Percentiles rank a stretch among this genome's conserved stretches.
phyloP scores from a whole-genome alignment of 1,140 invertebrate species.

The Sitophilus oryzae region DNA sequence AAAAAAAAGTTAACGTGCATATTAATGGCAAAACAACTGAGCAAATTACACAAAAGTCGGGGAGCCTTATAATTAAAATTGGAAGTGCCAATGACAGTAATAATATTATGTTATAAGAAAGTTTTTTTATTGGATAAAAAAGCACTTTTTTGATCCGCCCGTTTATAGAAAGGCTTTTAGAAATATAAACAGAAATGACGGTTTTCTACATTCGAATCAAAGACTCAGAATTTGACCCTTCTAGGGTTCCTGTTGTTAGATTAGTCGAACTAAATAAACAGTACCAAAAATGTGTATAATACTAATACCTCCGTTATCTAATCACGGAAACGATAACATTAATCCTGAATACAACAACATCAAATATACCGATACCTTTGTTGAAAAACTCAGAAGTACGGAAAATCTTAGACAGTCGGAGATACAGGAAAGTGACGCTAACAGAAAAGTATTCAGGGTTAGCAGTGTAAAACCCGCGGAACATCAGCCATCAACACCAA shows the following conservation, averaged over 20 bases:
- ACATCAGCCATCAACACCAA: slow-evolving; percentile 20
- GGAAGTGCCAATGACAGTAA: slow-evolving; percentile 14
- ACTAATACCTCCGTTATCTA: slow-evolving; percentile 35
- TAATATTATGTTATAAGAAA: slow-evolving; percentile 10
- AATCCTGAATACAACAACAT: slow-evolving; percentile 1
- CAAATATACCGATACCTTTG: neutral
- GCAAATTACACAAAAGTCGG: slow-evolving; percentile 28
- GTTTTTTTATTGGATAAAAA: slow-evolving; percentile 24
- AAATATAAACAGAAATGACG: slow-evolving; percentile 32
- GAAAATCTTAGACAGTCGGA: slow-evolving; percentile 14
- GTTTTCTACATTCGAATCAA: neutral
- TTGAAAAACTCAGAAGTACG: slow-evolving; percentile 9
- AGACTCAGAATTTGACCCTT: slow-evolving; percentile 39
- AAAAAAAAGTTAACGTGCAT: too few species aligned
- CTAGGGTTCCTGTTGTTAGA: slow-evolving; percentile 42
- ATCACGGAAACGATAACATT: slow-evolving; percentile 18
- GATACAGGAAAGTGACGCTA: slow-evolving; percentile 14
- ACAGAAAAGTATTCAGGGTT: slow-evolving; percentile 30
- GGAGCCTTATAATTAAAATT: slow-evolving; percentile 41
- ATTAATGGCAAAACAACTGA: slow-evolving; percentile 16
- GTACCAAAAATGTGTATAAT: slow-evolving; percentile 32
- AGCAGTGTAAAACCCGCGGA: slow-evolving; percentile 31
- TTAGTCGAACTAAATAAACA: slow-evolving; percentile 44
- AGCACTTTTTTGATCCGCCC: slow-evolving; percentile 37
- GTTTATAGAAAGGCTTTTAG: slow-evolving; percentile 42